Conservation (phyloP, 1,140 invertebrate species). For the Drosophila pandora region DNA sequence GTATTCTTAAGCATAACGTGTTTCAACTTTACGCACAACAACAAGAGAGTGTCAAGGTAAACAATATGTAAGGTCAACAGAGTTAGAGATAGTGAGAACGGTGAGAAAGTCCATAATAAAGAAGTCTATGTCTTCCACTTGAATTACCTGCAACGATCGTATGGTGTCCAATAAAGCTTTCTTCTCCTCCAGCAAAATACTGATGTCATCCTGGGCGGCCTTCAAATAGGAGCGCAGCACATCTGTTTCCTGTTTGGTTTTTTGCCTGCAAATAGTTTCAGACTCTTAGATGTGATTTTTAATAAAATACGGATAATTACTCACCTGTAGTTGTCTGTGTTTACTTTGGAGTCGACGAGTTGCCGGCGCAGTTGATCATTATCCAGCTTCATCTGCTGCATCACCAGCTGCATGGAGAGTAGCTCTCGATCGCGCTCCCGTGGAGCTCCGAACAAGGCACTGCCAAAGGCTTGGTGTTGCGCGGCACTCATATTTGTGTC, state of each 20-base stretch:
- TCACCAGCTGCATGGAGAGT: constrained; percentile 84
- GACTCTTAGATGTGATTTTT: neutral
- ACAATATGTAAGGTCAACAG: constrained; percentile 50
- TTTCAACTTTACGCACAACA: constrained; percentile 71
- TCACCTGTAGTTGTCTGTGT: constrained; percentile 87
- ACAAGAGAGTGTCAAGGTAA: constrained; percentile 55
- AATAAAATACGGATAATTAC: neutral
- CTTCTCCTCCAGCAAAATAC: constrained; percentile 89
- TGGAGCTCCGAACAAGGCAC: constrained; percentile 57
- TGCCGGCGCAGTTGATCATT: constrained; percentile 88
- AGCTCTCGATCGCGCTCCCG: constrained; percentile 84
- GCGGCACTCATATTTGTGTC: constrained; percentile 60
- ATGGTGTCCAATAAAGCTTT: constrained; percentile 89
- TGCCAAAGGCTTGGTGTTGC: constrained; percentile 47
- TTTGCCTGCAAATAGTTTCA: constrained; percentile 70
- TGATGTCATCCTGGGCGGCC: constrained; percentile 89
- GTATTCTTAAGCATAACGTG: constrained; percentile 71
- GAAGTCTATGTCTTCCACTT: neutral
- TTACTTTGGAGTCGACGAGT: constrained; percentile 86
- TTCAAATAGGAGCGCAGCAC: constrained; percentile 86
- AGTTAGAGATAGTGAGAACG: constrained; percentile 44
- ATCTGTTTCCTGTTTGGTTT: constrained; percentile 87
- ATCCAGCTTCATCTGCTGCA: constrained; percentile 86
- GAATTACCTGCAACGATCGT: constrained; percentile 86
- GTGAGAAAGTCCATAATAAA: constrained; percentile 6